These are phyloP conservation scores for Charaxes varanes DNA, from an alignment of 1,140 invertebrate species.

Conservation along the genomic window DNA sequence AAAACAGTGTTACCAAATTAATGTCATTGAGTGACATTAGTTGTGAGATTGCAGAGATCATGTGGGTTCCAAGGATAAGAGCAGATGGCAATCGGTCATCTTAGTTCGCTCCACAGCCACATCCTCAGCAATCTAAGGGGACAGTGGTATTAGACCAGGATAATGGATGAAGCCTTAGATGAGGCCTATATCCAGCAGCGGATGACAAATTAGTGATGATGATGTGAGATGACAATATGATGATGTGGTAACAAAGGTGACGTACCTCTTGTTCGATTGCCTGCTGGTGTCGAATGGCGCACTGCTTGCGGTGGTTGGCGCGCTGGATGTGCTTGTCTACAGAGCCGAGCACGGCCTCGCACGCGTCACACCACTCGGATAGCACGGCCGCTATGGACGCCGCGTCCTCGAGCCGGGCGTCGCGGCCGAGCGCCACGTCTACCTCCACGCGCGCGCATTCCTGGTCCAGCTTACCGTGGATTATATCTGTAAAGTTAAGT, in stretches of 20 bases:
- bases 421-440: slow-evolving; percentile 94
- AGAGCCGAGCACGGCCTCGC: slow-evolving; percentile 89
- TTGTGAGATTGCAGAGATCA: too few relatives aligned
- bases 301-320: slow-evolving; percentile 91
- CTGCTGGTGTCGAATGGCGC: slow-evolving; percentile 85
- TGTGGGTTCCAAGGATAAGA: too few relatives aligned
- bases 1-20: too few relatives aligned
- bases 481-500: slow-evolving; percentile 90
- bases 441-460: slow-evolving; percentile 94
- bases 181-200: too few relatives aligned
- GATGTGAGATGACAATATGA: too few relatives aligned
- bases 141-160: too few relatives aligned
- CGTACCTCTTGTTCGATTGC: slow-evolving; percentile 90
- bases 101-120: too few relatives aligned
- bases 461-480: slow-evolving; percentile 97
- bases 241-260: slow-evolving; percentile 19
- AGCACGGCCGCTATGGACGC: slow-evolving; percentile 85
- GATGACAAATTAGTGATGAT: too few relatives aligned
- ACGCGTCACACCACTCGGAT: slow-evolving; percentile 93
- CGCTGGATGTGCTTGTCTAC: slow-evolving; percentile 92
- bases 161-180: too few relatives aligned
- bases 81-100: too few relatives aligned
- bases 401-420: slow-evolving; percentile 89
- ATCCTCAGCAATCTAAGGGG: too few relatives aligned
- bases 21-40: too few relatives aligned